Percentiles rank a stretch among this genome's conserved stretches.
These are phyloP conservation scores for Dyspetes luteomarginatus DNA, from an alignment of 2,888 invertebrate species.

Conservation along the genomic window DNA sequence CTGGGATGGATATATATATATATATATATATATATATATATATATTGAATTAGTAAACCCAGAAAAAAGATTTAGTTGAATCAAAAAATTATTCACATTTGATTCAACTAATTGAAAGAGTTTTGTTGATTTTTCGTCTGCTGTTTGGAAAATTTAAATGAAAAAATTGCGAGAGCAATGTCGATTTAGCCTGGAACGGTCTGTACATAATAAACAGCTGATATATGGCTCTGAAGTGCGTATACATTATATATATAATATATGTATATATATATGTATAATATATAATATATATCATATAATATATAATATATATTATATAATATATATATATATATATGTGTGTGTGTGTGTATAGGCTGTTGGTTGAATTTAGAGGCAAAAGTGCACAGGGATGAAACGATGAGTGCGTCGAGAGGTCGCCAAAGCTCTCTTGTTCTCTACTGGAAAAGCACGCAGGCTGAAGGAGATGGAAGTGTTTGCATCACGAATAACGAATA, in stretches of 20 bases:
- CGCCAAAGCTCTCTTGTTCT: constrained; percentile 13
- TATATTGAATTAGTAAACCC: neutral
- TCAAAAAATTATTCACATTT: too few species aligned
- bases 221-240: neutral
- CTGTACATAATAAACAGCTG: too few species aligned
- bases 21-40: neutral
- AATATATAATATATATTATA: neutral
- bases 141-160: too few species aligned
- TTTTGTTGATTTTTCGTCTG: too few species aligned
- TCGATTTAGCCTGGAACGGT: too few species aligned
- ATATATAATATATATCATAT: neutral
- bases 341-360: too few species aligned
- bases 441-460: constrained; percentile 7
- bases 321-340: neutral
- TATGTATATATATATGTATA: neutral
- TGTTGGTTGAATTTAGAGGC: constrained; percentile 21
- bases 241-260: neutral
- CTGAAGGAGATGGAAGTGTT: neutral
- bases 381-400: constrained; percentile 34
- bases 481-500: constrained; percentile 10
- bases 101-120: too few species aligned
- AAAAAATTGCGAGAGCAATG: too few species aligned
- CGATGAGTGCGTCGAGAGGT: constrained; percentile 50
- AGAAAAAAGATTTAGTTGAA: too few species aligned
- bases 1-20: neutral